Base-by-base conservation (phyloP, 2,113 vertebrate genomes). In the Psilopogon haemacephalus region DNA sequence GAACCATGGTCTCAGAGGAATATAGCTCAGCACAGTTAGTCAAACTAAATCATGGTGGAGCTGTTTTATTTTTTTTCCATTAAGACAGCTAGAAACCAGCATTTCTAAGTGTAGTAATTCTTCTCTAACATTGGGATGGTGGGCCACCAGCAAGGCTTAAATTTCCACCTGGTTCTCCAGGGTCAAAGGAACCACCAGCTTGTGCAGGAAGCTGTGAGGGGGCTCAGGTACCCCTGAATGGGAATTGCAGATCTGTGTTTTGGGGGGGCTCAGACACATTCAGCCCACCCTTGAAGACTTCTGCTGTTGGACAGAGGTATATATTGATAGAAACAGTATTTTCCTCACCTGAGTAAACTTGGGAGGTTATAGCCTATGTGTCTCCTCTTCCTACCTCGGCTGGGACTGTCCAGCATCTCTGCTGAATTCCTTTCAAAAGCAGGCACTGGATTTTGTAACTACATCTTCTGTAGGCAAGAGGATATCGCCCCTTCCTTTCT, bases 381-480 rank as follows among this genome's bases (percentile, higher is more conserved):
- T 58, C 56, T 83, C 24, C 52, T 67, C n/a, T 68, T 58, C 60
- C 79, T 35, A 12, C 71, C 56, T 77, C 23, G 59, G 8, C 68
- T 16, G 35, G 71, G 72, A 74, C 84, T 46, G 52, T 56, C 56
- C 74, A 55, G 78, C 27, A 12, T 17, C 60, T 87, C 64, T n/a
- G 71, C 55, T 60, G 21, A 76, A 68, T 68, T 37, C 35, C 26
- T 86, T 35, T 23, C 65, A 17, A 20, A 74, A 90, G 58, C 48
- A 86, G 23, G 62, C 59, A 28, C 35, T 3, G 0, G 7, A 0
- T 93, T 79, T 91, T 80, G 38, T 21, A 80, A 69, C 35, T 24
- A 5, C 46, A 9, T 89, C 93, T 67, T 86, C 93, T 93, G 55
- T 85, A 86, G 89, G 93, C 44, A 96, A 63, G 65, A 89, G 94